Evolutionary conservation across 2,888 invertebrate species (phyloP), one percentile per base, ranked within the genome.

Genomic region (Zhengitettix transpicula): DNA sequence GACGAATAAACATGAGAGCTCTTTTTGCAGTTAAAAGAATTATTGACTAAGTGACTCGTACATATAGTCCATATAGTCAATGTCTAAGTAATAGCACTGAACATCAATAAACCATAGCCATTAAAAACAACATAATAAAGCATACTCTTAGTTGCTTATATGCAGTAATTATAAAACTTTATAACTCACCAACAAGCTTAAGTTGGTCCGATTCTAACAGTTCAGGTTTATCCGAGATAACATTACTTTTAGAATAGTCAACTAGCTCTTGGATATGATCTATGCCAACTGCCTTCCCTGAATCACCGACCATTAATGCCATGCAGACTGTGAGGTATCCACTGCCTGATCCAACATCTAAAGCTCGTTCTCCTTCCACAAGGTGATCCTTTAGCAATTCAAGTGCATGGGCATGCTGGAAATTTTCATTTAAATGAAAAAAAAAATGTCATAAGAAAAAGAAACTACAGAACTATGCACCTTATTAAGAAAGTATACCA

Each of bases 341-440:
- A 62, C 92, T 91, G 1, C 96, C 96, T 40, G 91, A 93, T 14
- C 96, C 96, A 55, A 96, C 91, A 74, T 96, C 96, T 64, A 96
- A 74, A 3, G 90, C 90, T 68, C 78, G 83, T 58, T 84, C 83
- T 12, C 92, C 93, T 59, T 83, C 81, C 42, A 77, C 73, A 56
- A 96, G 74, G 66, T 91, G 86, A 64, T 87, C 84, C 68, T 84
- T 83, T 56, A 97, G 77, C 64, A 84, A 78, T 76, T 96, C 93
- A 69, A 96, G 75, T 42, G 93, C 95, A 75, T 89, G 87, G 1
- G 92, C 95, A 75, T 96, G 95, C 91, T 91, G 70, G 7, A 28
- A 28, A 28, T 28, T 28, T 7, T 5, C 7, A 28, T 28, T 28
- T 28, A 28, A 28, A 28, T 28, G 28, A 28, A 28, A 28, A 28